These are phyloP conservation scores for Ophioninae sp. DNA, from an alignment of 2,888 invertebrate species.

Conservation along the genomic window DNA sequence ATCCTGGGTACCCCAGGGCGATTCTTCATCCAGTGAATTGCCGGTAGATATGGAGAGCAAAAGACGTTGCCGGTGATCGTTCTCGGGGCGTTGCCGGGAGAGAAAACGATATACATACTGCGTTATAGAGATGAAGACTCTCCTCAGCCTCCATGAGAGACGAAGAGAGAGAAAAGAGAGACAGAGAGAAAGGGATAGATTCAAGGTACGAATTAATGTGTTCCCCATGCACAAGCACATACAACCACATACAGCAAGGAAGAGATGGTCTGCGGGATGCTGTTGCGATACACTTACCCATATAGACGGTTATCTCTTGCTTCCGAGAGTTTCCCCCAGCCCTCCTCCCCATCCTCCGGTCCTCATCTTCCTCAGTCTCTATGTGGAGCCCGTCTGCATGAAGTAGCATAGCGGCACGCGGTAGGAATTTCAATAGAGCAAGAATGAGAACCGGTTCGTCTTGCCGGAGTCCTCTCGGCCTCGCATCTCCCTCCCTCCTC, in stretches of 20 bases:
- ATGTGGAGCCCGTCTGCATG: conserved; percentile 63
- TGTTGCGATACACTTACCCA: conserved; percentile 65
- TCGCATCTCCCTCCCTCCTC: conserved; percentile 35
- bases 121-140: conserved; percentile 14
- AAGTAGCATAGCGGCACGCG: conserved; percentile 70
- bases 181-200: not conserved
- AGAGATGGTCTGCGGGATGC: conserved; percentile 57
- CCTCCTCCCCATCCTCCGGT: conserved; percentile 44
- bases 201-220: conserved; percentile 60
- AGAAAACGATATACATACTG: not conserved
- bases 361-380: conserved; percentile 54
- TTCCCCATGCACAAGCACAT: conserved; percentile 43
- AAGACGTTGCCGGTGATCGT: conserved; percentile 44
- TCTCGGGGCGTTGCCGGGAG: conserved; percentile 59
- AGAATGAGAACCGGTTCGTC: conserved; percentile 74
- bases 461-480: conserved; percentile 58
- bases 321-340: conserved; percentile 32
- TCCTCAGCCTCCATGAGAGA: not conserved
- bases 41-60: conserved; percentile 43
- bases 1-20: conserved; percentile 33
- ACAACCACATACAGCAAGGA: not conserved
- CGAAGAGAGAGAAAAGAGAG: conserved; percentile 19
- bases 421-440: conserved; percentile 76
- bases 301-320: conserved; percentile 62
- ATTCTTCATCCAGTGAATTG: conserved; percentile 42